Evolutionary conservation across 2,888 invertebrate species (phyloP).

Genomic region (Eupithecia tripunctaria): DNA sequence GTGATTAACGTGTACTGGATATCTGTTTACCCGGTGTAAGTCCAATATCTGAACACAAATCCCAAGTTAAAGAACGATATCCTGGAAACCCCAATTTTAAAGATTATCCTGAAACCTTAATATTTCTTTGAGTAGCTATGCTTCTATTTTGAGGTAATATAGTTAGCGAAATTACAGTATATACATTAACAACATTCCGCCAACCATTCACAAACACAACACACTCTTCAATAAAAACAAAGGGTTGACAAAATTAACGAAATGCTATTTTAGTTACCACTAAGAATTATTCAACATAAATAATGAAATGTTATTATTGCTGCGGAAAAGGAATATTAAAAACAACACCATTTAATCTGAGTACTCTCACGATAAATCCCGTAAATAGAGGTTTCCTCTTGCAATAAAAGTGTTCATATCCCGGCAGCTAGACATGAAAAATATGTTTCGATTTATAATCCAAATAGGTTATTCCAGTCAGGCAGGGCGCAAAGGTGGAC

Average conservation of each 20-base stretch:
- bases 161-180: neutral
- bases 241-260: constrained; percentile 10
- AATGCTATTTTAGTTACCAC: neutral
- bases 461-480: neutral
- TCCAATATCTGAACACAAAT: constrained; percentile 26
- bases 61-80: constrained; percentile 13
- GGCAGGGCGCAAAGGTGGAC: too few relatives aligned
- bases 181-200: neutral
- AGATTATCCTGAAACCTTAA: constrained; percentile 16
- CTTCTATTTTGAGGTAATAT: neutral
- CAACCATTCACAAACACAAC: neutral
- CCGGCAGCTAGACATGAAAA: neutral
- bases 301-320: neutral
- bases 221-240: constrained; percentile 1
- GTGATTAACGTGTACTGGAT: constrained; percentile 44
- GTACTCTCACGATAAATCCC: neutral
- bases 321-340: neutral
- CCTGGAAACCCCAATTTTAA: constrained; percentile 8
- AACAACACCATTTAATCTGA: neutral
- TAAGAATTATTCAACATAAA: neutral
- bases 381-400: neutral
- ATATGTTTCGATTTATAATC: neutral
- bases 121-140: neutral
- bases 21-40: constrained; percentile 39
- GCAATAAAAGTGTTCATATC: neutral